phyloP scores from a whole-genome alignment of 2,113 vertebrate species.

The Scatophagus argus region DNA sequence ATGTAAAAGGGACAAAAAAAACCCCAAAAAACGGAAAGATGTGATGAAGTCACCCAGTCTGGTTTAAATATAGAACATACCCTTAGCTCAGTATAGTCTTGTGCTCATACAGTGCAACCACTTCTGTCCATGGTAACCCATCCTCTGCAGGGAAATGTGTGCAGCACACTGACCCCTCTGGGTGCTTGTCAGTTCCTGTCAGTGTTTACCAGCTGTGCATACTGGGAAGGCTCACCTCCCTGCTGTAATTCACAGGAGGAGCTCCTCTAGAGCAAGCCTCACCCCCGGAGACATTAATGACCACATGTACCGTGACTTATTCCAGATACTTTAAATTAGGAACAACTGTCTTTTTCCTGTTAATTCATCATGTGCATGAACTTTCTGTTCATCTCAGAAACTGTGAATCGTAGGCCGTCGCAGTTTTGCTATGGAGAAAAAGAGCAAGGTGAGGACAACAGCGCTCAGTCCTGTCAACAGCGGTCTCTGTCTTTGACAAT shows the following conservation, averaged over 20 bases:
- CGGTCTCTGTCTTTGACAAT: background rate
- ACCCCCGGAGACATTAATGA: conserved; percentile 22
- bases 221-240: conserved; percentile 50
- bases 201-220: conserved; percentile 55
- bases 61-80: background rate
- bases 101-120: conserved; percentile 31
- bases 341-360: conserved; percentile 18
- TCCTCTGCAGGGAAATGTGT: conserved; percentile 54
- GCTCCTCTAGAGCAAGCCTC: conserved; percentile 9
- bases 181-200: conserved; percentile 71
- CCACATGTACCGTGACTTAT: background rate
- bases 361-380: background rate
- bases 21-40: no score
- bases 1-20: no score
- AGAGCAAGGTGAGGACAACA: background rate
- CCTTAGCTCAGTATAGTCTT: background rate
- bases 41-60: background rate
- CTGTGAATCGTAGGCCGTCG: background rate
- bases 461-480: background rate
- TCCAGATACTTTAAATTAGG: conserved; percentile 26
- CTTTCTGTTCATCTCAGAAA: background rate
- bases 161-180: conserved; percentile 67
- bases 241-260: background rate
- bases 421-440: background rate
- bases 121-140: conserved; percentile 70